phyloP scores from a whole-genome alignment of 1,140 invertebrate genomes.

The Protaetia brevitarsis region DNA sequence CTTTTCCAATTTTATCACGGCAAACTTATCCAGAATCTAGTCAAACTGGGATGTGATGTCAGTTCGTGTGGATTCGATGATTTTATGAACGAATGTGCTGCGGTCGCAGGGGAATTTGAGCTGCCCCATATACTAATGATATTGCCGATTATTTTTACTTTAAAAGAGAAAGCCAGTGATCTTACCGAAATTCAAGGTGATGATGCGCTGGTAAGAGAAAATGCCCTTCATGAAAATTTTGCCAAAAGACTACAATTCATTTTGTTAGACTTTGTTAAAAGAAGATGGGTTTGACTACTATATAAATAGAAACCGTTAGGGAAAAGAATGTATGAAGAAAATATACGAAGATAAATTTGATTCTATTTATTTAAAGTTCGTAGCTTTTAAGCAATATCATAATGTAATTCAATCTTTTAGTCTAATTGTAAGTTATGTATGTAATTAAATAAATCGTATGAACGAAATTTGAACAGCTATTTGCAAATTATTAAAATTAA shows the following conservation, averaged over 20 bases:
- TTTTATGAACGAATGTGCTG: neutral
- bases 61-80: neutral
- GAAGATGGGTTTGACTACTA: conserved; percentile 2
- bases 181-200: neutral
- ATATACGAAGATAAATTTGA: too few species aligned
- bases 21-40: conserved; percentile 45
- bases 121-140: neutral
- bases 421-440: too few species aligned
- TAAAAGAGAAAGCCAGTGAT: neutral
- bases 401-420: too few species aligned
- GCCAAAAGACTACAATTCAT: neutral
- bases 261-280: conserved; percentile 6
- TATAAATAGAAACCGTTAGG: too few species aligned
- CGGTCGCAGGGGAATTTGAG: neutral
- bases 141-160: neutral
- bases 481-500: too few species aligned
- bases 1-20: conserved; percentile 53
- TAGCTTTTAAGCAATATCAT: too few species aligned
- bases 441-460: too few species aligned
- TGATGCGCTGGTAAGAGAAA: neutral
- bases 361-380: too few species aligned
- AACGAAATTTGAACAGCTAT: too few species aligned
- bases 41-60: conserved; percentile 29
- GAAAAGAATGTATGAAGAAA: too few species aligned
- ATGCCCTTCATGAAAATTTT: neutral